Percentiles rank a stretch among this genome's conserved stretches.
Evolutionary conservation across 2,888 invertebrate species (phyloP).

Genomic region (Horisme vitalbata): DNA sequence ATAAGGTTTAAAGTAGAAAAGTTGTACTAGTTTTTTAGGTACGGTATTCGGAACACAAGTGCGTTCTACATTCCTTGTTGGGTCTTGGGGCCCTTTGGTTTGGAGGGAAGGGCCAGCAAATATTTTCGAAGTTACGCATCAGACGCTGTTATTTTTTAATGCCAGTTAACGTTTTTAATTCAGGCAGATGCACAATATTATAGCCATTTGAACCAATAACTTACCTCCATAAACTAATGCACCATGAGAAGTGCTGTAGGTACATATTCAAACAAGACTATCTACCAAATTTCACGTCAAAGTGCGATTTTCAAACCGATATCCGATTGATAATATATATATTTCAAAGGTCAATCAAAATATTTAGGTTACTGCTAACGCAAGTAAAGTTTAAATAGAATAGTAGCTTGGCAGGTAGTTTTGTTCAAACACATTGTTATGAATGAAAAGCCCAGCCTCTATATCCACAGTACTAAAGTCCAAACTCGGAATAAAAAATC

Average conservation of each 20-base stretch:
- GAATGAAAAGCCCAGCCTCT: conserved; percentile 23
- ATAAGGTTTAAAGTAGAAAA: too few relatives aligned
- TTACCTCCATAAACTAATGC: too few relatives aligned
- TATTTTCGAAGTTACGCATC: neutral
- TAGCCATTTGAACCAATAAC: too few relatives aligned
- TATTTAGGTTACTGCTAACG: conserved; percentile 27
- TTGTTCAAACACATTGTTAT: conserved; percentile 22
- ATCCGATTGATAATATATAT: neutral
- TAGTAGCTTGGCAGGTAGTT: conserved; percentile 38
- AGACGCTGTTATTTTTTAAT: too few relatives aligned
- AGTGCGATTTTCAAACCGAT: neutral
- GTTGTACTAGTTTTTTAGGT: too few relatives aligned
- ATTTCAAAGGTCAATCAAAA: conserved; percentile 7
- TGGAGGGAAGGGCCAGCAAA: conserved; percentile 17
- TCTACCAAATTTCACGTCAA: too few relatives aligned
- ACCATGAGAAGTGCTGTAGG: too few relatives aligned
- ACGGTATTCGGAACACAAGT: conserved; percentile 35
- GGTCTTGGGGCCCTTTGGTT: conserved; percentile 7
- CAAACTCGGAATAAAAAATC: conserved; percentile 26
- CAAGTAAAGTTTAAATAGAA: conserved; percentile 37
- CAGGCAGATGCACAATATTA: too few relatives aligned
- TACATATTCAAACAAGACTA: too few relatives aligned
- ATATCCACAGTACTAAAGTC: conserved; percentile 28
- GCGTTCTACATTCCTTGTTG: conserved; percentile 29
- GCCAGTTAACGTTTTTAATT: too few relatives aligned